phyloP scores from a whole-genome alignment of 2,797 vertebrate genomes.

The Gymnodraco acuticeps region DNA sequence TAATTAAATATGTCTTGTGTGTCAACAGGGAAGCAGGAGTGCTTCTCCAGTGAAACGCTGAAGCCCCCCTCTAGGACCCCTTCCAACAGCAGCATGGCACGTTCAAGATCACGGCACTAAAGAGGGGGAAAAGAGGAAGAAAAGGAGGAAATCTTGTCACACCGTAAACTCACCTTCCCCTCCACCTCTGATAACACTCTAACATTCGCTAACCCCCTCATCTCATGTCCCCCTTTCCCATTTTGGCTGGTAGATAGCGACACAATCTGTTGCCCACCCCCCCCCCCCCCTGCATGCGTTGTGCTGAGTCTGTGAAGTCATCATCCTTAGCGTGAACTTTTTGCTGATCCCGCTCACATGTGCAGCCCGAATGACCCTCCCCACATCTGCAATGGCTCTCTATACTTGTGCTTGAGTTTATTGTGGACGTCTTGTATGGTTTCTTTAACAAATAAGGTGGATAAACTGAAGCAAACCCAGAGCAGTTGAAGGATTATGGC shows the following conservation, averaged over 20 bases:
- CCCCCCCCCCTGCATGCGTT: slow-evolving; percentile 55
- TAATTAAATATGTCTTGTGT: slow-evolving; percentile 55
- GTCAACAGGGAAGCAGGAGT: slow-evolving; percentile 90
- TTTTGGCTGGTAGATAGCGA: slow-evolving; percentile 82
- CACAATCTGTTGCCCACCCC: slow-evolving; percentile 79
- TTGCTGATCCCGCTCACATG: slow-evolving; percentile 65
- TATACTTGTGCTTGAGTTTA: slow-evolving; percentile 49
- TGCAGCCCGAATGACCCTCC: slow-evolving; percentile 65
- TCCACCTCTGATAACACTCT: slow-evolving; percentile 79
- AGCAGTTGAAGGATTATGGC: slow-evolving; percentile 51
- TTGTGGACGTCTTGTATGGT: slow-evolving; percentile 48
- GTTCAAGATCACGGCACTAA: slow-evolving; percentile 59
- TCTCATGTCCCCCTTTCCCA: slow-evolving; percentile 31
- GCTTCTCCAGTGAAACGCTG: slow-evolving; percentile 95
- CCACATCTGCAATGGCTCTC: slow-evolving; percentile 42
- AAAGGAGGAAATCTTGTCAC: slow-evolving; percentile 62
- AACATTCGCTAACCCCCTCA: slow-evolving; percentile 59
- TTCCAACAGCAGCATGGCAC: slow-evolving; percentile 67
- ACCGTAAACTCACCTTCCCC: slow-evolving; percentile 52
- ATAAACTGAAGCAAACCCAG: slow-evolving; percentile 51
- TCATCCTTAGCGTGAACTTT: slow-evolving; percentile 64
- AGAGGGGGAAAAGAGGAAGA: slow-evolving; percentile 57
- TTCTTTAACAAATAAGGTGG: slow-evolving; percentile 59
- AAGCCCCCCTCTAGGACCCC: slow-evolving; percentile 73
- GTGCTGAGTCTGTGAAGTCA: slow-evolving; percentile 72